Evolutionary conservation across 2,113 vertebrate genomes (phyloP), one percentile per base, ranked within the genome.

Genomic region (Pygoscelis antarcticus): DNA sequence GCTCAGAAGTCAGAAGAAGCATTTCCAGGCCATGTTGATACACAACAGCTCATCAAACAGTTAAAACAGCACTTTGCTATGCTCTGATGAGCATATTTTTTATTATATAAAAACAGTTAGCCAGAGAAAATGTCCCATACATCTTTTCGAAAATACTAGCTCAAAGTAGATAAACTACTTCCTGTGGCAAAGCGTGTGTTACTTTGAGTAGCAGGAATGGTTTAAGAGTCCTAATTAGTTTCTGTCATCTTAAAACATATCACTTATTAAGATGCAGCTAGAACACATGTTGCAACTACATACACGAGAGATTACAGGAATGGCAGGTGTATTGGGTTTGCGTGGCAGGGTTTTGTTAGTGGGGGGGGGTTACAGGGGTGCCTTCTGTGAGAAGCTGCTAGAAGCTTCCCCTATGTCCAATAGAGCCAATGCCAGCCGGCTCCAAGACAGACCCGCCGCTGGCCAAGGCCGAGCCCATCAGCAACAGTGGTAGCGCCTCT

Each of bases 11-110:
- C 99, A 8, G 98, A 99, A 93, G 98, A 98, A 60, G 98, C 98
- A 4, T 99, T 99, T 97, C 99, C 99, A n/a, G 99, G 99, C 58
- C 99, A 99, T 1, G 98, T 99, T 69, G 99, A 99, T 96, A 99
- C 99, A 21, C 99, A 99, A 44, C 98, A 99, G 94, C 98, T 99
- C 90, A 97, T 99, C 46, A 99, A 99, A 82, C 98, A 99, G 97
- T 97, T 99, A 89, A 98, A 98, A 87, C 98, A 99, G 92, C 99
- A 99, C 90, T 99, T 99, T 96, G 98, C 99, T 10, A 96, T 97
- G 97, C 98, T 99, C 85, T 99, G 98, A 99, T 77, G 32, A 89
- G 46, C 69, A 8, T 16, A 13, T 68, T 36, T 66, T 75, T 74
- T 58, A 23, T 91, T 82, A 58, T 29, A 47, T 65, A 76, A 86